Percentiles rank a stretch among this genome's conserved stretches.
Conservation (phyloP, 2,888 invertebrate species). For the Eretmocerus hayati region DNA sequence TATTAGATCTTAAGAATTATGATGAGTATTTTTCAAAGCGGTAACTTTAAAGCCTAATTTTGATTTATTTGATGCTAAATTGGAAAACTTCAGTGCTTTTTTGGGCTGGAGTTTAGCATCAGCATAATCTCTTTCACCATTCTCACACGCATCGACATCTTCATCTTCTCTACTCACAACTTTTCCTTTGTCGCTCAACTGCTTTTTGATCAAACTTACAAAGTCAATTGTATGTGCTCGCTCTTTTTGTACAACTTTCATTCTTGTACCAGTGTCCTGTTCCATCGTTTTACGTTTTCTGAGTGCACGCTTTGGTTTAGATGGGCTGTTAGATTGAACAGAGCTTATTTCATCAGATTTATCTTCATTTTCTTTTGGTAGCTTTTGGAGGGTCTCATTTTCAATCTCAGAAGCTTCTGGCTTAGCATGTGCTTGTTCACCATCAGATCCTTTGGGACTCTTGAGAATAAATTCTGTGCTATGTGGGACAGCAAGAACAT, state of each 20-base stretch:
- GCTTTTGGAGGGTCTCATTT: too few species aligned
- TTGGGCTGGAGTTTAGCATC: too few species aligned
- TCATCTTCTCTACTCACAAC: background rate
- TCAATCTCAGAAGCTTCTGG: background rate
- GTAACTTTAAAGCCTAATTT: conserved; percentile 8
- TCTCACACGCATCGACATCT: too few species aligned
- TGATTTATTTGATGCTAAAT: conserved; percentile 10
- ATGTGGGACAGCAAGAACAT: conserved; percentile 25
- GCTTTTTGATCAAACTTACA: conserved; percentile 33
- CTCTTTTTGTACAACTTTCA: conserved; percentile 5
- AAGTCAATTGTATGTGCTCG: conserved; percentile 25
- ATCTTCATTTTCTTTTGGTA: too few species aligned
- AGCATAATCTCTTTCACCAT: background rate
- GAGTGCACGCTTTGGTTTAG: background rate
- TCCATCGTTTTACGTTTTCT: background rate
- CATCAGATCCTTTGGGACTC: conserved; percentile 13
- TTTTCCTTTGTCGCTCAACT: conserved; percentile 16
- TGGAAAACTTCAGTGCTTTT: conserved; percentile 15
- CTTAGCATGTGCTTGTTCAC: conserved; percentile 21
- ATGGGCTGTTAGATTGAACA: background rate
- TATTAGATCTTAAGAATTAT: too few species aligned
- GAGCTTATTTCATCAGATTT: background rate
- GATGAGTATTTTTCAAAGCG: background rate
- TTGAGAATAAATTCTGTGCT: conserved; percentile 35
- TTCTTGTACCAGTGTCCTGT: background rate